Conservation (phyloP, 2,797 vertebrate species). For the Lycodopsis pacificus region DNA sequence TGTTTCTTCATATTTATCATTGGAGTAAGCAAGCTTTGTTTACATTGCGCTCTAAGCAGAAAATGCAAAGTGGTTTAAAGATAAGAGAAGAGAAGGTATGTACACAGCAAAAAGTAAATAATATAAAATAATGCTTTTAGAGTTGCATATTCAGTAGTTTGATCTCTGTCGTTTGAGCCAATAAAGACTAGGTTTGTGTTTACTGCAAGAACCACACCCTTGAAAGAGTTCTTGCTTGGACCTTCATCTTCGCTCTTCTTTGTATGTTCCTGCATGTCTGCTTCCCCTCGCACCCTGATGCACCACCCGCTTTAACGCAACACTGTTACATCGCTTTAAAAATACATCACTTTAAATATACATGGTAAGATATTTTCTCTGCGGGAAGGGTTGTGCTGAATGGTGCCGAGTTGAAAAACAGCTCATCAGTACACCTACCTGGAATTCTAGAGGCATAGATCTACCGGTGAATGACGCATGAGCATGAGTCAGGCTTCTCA, state of each 20-base stretch:
- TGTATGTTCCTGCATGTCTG: constrained; percentile 17
- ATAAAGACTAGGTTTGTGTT: not conserved
- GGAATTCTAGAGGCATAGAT: constrained; percentile 42
- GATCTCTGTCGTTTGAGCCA: not conserved
- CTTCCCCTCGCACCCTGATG: not conserved
- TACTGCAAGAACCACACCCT: not conserved
- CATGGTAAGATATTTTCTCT: constrained; percentile 36
- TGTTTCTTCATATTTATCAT: not conserved
- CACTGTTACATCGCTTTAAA: constrained; percentile 31
- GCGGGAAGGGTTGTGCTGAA: constrained; percentile 41
- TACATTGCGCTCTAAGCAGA: not conserved
- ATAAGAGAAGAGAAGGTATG: not conserved
- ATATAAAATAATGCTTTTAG: not conserved
- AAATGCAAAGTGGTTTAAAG: not conserved
- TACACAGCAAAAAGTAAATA: constrained; percentile 1
- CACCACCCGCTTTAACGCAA: constrained; percentile 8
- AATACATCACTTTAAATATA: constrained; percentile 35
- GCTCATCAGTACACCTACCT: constrained; percentile 53
- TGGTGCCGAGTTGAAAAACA: constrained; percentile 45
- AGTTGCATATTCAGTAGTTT: not conserved
- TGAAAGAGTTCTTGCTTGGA: not conserved
- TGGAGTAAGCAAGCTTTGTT: not conserved
- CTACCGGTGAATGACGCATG: constrained; percentile 34
- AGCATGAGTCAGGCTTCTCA: constrained; percentile 9
- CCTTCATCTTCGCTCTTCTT: not conserved